Evolutionary conservation across 2,113 vertebrate genomes (phyloP).

Genomic region (Coreoperca whiteheadi): DNA sequence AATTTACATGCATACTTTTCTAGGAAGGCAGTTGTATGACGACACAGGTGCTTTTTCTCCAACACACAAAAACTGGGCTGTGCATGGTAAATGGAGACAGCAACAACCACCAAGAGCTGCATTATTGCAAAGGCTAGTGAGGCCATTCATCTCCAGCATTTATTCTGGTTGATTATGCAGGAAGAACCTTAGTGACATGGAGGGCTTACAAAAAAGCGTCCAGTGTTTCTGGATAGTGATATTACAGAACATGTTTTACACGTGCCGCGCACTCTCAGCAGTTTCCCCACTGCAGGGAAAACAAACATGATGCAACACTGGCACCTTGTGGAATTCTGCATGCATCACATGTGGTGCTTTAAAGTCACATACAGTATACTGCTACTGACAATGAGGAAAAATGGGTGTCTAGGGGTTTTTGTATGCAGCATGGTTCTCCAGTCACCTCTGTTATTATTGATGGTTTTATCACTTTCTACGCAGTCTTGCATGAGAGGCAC

Average conservation of each 20-base stretch:
- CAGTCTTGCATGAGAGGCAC: too few relatives aligned
- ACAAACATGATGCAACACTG: conserved; percentile 35
- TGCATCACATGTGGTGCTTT: neutral
- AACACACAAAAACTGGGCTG: too few relatives aligned
- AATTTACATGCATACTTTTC: too few relatives aligned
- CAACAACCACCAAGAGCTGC: neutral
- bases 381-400: neutral
- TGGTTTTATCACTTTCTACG: neutral
- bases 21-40: too few relatives aligned
- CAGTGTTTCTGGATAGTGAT: neutral
- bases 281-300: neutral
- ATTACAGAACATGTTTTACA: neutral
- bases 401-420: neutral
- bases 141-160: neutral
- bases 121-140: neutral
- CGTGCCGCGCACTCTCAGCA: neutral
- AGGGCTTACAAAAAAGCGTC: neutral
- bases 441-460: neutral
- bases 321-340: conserved; percentile 37
- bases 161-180: neutral
- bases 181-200: neutral
- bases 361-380: neutral
- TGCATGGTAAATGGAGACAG: too few relatives aligned
- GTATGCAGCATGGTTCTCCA: neutral
- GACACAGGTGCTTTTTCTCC: too few relatives aligned